Conservation (phyloP, 1,140 invertebrate species). For the Steinernema feltiae region DNA sequence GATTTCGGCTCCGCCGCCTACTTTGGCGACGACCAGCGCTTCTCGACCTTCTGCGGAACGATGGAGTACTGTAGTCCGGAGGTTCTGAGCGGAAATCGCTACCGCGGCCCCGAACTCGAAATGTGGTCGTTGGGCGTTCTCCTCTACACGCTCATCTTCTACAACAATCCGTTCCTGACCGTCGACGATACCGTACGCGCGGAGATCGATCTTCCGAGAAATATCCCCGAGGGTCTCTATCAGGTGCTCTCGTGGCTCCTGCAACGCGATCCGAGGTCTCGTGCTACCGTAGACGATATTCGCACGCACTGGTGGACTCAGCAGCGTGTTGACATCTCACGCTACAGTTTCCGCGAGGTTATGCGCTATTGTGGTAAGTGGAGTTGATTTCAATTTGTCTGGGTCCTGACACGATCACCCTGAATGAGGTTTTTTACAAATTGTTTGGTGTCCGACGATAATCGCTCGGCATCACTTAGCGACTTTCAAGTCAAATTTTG, state of each 20-base stretch:
- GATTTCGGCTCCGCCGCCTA: constrained; percentile 70
- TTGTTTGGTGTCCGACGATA: no score
- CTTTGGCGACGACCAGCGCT: constrained; percentile 63
- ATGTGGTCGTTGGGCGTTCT: constrained; percentile 71
- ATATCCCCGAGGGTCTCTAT: constrained; percentile 61
- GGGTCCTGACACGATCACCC: no score
- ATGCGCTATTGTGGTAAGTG: constrained; percentile 52
- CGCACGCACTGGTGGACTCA: constrained; percentile 61
- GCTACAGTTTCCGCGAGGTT: constrained; percentile 62
- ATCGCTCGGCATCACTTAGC: no score
- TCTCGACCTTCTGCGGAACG: constrained; percentile 73
- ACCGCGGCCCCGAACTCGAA: constrained; percentile 40
- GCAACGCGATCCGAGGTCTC: constrained; percentile 59
- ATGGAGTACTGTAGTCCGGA: constrained; percentile 74
- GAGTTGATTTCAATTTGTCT: no score
- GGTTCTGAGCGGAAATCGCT: constrained; percentile 70
- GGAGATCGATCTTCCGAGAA: constrained; percentile 62
- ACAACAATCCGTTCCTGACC: constrained; percentile 71
- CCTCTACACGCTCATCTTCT: constrained; percentile 70
- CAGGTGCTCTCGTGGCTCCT: constrained; percentile 61
- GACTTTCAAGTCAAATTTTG: no score
- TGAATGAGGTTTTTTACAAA: no score
- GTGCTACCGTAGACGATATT: constrained; percentile 61
- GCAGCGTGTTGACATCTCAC: constrained; percentile 59
- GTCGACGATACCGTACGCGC: constrained; percentile 71